Evolutionary conservation across 2,113 vertebrate species (phyloP).

Genomic region (Hylia prasina): DNA sequence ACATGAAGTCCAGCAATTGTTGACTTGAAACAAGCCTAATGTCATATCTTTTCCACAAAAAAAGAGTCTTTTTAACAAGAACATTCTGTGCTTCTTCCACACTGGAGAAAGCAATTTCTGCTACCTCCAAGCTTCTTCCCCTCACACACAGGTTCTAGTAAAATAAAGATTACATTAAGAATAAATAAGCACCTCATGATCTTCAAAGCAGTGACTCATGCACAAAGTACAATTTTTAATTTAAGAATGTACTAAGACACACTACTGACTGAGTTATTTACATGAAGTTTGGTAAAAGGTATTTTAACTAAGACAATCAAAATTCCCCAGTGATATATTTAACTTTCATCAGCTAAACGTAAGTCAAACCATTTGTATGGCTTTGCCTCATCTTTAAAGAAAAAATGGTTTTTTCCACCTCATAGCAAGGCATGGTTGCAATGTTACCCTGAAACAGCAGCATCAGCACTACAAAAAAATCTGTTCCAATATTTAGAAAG

Average conservation of each 20-base stretch:
- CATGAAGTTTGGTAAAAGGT: background rate
- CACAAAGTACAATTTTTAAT: background rate
- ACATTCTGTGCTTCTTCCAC: background rate
- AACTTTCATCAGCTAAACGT: background rate
- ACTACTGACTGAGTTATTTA: background rate
- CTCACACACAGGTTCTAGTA: background rate
- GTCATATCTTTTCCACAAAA: background rate
- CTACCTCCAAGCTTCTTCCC: background rate
- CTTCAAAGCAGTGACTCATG: background rate
- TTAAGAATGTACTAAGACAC: background rate
- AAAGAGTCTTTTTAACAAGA: background rate
- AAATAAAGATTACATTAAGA: background rate
- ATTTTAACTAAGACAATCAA: background rate
- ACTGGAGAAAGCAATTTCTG: background rate
- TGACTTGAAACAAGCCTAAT: background rate
- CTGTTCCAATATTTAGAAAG: background rate
- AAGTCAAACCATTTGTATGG: background rate
- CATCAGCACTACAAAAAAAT: background rate
- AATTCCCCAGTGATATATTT: background rate
- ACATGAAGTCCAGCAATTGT: background rate
- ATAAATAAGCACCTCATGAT: background rate
- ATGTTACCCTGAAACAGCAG: background rate
- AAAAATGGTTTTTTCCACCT: rapidly evolving
- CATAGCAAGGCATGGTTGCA: background rate
- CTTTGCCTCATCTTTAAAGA: background rate